Evolutionary conservation across 2,888 invertebrate species (phyloP).

Genomic region (Palloptera scutellata): DNA sequence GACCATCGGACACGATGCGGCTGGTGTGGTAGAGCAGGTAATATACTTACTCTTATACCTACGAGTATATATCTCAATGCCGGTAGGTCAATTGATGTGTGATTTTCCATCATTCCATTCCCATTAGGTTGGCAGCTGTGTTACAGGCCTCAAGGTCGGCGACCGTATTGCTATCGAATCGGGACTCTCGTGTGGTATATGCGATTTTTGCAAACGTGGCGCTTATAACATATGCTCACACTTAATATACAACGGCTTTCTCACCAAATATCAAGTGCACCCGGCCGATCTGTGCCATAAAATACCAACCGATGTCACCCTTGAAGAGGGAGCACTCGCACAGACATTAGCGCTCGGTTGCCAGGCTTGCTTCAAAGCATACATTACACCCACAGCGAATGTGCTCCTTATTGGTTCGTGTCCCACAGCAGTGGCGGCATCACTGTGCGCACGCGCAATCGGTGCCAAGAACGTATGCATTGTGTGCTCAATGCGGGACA

Average conservation of each 20-base stretch:
- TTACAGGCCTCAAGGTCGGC: slow-evolving; percentile 75
- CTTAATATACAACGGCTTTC: slow-evolving; percentile 52
- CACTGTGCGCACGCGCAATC: slow-evolving; percentile 51
- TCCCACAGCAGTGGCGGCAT: slow-evolving; percentile 51
- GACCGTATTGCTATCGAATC: slow-evolving; percentile 94
- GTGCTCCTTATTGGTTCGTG: slow-evolving; percentile 54
- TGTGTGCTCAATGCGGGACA: slow-evolving; percentile 41
- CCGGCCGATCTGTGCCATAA: slow-evolving; percentile 57
- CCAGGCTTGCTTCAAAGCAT: slow-evolving; percentile 52
- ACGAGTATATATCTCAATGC: neutral
- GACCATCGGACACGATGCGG: slow-evolving; percentile 91
- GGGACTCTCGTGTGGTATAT: slow-evolving; percentile 85
- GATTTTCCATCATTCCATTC: neutral
- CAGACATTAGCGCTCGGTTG: slow-evolving; percentile 54
- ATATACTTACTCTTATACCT: neutral
- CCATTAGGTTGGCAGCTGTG: slow-evolving; percentile 66
- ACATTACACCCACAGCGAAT: slow-evolving; percentile 50
- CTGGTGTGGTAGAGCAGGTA: slow-evolving; percentile 79
- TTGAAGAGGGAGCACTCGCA: slow-evolving; percentile 51
- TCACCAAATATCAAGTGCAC: slow-evolving; percentile 51
- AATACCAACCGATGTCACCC: slow-evolving; percentile 42
- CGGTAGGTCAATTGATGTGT: neutral
- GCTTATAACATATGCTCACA: slow-evolving; percentile 54
- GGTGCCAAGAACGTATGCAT: slow-evolving; percentile 52
- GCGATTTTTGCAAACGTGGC: slow-evolving; percentile 77